Evolutionary conservation across 1,140 invertebrate genomes (phyloP).

Genomic region (Trissolcus basalis): DNA sequence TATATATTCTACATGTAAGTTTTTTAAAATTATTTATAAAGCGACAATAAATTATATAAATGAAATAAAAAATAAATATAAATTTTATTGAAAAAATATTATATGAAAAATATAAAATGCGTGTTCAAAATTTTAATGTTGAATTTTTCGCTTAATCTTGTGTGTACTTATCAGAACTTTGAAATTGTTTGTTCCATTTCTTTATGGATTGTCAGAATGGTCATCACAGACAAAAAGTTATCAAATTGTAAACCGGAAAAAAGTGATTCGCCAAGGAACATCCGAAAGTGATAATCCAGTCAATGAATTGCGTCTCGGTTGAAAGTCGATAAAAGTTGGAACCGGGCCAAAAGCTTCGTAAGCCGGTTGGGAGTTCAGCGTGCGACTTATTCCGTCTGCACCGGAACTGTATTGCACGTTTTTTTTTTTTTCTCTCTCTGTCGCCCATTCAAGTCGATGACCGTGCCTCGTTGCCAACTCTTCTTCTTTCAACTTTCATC

Average conservation of each 20-base stretch:
- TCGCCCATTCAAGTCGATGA: constrained; percentile 45
- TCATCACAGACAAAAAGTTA: neutral
- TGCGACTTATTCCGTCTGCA: constrained; percentile 48
- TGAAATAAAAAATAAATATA: too few relatives aligned
- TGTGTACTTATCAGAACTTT: too few relatives aligned
- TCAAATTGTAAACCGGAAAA: neutral
- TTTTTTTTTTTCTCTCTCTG: too few relatives aligned
- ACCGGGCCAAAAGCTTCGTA: constrained; percentile 21
- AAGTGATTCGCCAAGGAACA: constrained; percentile 8
- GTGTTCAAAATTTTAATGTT: too few relatives aligned
- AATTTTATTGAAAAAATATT: too few relatives aligned
- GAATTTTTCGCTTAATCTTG: too few relatives aligned
- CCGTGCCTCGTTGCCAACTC: constrained; percentile 37
- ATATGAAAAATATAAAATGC: too few relatives aligned
- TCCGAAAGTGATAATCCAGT: constrained; percentile 26
- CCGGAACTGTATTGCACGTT: constrained; percentile 39
- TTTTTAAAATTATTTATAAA: too few relatives aligned
- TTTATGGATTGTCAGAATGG: too few relatives aligned
- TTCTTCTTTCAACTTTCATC: constrained; percentile 22
- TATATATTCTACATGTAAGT: too few relatives aligned
- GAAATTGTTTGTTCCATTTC: too few relatives aligned
- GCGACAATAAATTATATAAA: too few relatives aligned
- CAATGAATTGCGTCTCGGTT: constrained; percentile 26
- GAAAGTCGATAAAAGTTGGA: constrained; percentile 49
- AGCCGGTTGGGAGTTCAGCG: constrained; percentile 5